Evolutionary conservation across 1,140 invertebrate genomes (phyloP).

Genomic region (Bradysia coprophila): DNA sequence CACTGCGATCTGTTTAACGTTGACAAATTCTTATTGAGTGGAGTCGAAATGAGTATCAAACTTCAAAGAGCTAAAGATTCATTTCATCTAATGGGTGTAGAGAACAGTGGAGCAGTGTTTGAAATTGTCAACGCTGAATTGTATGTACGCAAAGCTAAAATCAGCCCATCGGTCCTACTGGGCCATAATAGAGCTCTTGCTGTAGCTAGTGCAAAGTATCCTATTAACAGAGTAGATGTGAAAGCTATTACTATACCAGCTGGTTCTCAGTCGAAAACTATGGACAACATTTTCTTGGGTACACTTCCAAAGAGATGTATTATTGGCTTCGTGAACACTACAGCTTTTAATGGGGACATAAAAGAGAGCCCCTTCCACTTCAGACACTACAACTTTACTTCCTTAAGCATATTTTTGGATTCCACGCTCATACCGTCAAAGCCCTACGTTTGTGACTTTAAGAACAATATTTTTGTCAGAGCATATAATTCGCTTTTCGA

Average conservation of each 20-base stretch:
- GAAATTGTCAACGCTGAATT: slow-evolving; percentile 9
- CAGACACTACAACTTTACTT: slow-evolving; percentile 16
- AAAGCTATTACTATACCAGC: slow-evolving; percentile 18
- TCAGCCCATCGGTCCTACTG: slow-evolving; percentile 17
- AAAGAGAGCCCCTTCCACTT: slow-evolving; percentile 22
- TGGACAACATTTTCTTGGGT: slow-evolving; percentile 19
- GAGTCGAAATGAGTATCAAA: slow-evolving; percentile 19
- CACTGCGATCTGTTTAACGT: slow-evolving; percentile 11
- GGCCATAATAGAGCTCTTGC: slow-evolving; percentile 18
- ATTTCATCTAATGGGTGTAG: slow-evolving; percentile 18
- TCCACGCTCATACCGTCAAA: slow-evolving; percentile 1
- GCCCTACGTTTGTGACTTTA: slow-evolving; percentile 1
- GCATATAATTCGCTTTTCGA: slow-evolving; percentile 20
- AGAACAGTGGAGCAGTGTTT: slow-evolving; percentile 8
- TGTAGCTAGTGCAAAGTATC: slow-evolving; percentile 21
- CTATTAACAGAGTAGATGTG: slow-evolving; percentile 18
- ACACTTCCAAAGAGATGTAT: slow-evolving; percentile 20
- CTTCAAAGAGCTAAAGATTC: slow-evolving; percentile 15
- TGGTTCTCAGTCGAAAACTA: slow-evolving; percentile 13
- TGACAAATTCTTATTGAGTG: slow-evolving; percentile 21
- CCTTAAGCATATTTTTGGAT: slow-evolving; percentile 18
- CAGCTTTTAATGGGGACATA: slow-evolving; percentile 19
- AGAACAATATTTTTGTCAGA: slow-evolving; percentile 7
- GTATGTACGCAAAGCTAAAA: slow-evolving; percentile 15
- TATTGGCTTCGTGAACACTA: too few relatives aligned